Percentiles rank a stretch among this genome's conserved stretches.
Conservation (phyloP, 1,140 invertebrate genomes). For the Euborellia annulipes region DNA sequence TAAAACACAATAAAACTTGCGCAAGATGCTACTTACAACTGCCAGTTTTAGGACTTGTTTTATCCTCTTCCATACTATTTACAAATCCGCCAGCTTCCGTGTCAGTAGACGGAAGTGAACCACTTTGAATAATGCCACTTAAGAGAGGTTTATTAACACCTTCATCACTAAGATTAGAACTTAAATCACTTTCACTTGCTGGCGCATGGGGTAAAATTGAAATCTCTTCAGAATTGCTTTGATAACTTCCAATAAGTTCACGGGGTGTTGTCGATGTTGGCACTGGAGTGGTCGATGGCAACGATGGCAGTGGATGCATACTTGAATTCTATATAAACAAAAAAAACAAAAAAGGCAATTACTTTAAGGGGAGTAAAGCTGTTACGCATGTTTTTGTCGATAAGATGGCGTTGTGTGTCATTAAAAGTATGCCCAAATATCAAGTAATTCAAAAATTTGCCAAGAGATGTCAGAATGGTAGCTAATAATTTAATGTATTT, state of each 20-base stretch:
- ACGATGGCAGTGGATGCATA: no score
- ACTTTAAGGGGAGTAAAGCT: no score
- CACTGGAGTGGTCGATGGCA: no score
- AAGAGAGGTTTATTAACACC: conserved; percentile 18
- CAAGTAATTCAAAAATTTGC: no score
- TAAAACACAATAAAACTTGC: no score
- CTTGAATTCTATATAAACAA: no score
- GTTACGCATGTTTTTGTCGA: no score
- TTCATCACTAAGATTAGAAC: conserved; percentile 36
- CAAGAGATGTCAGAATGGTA: no score
- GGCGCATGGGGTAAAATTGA: conserved; percentile 7
- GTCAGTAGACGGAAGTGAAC: not conserved
- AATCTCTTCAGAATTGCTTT: conserved; percentile 18
- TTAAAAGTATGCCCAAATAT: no score
- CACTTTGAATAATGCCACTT: not conserved
- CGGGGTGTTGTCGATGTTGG: not conserved
- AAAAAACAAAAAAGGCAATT: no score
- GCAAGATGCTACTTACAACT: not conserved
- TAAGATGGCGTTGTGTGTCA: no score
- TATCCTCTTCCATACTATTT: not conserved
- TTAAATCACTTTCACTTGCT: conserved; percentile 24
- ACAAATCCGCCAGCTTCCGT: not conserved
- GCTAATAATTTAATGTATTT: no score
- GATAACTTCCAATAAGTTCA: conserved; percentile 14
- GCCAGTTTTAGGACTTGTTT: not conserved